Evolutionary conservation across 1,140 invertebrate genomes (phyloP).

Genomic region (Branchinecta lindahli): DNA sequence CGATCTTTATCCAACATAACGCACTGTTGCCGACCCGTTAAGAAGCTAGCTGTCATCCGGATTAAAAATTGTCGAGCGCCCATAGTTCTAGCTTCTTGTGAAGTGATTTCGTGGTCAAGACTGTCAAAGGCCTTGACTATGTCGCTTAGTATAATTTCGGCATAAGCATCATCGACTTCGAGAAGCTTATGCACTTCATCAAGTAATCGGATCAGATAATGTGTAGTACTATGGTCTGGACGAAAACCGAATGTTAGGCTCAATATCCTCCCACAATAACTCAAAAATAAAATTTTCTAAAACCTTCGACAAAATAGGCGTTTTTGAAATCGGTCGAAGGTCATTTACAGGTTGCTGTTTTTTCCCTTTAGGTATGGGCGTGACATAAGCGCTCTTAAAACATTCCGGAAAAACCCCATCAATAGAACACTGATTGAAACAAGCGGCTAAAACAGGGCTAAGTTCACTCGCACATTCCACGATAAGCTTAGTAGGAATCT

Average conservation of each 20-base stretch:
- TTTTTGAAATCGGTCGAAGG: background rate
- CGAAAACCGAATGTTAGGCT: constrained; percentile 4
- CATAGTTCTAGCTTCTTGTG: too few relatives aligned
- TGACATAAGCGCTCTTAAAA: too few relatives aligned
- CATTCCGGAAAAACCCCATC: constrained; percentile 4
- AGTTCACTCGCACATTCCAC: background rate
- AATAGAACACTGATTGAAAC: constrained; percentile 3
- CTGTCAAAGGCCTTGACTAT: too few relatives aligned
- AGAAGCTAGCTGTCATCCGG: too few relatives aligned
- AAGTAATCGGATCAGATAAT: too few relatives aligned
- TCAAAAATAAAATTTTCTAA: constrained; percentile 6
- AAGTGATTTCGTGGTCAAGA: too few relatives aligned
- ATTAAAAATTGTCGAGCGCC: too few relatives aligned
- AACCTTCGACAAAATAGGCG: background rate
- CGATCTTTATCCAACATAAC: too few relatives aligned
- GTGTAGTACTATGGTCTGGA: background rate
- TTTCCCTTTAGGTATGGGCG: background rate
- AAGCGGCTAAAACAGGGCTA: constrained; percentile 7
- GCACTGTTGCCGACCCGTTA: too few relatives aligned
- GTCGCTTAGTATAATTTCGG: too few relatives aligned
- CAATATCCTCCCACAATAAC: background rate
- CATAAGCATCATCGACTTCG: too few relatives aligned
- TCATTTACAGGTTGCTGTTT: background rate
- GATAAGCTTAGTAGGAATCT: constrained; percentile 2
- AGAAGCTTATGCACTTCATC: too few relatives aligned